Evolutionary conservation across 1,140 invertebrate genomes (phyloP), one percentile per base, ranked within the genome.

Genomic region (Drosophila parvula): DNA sequence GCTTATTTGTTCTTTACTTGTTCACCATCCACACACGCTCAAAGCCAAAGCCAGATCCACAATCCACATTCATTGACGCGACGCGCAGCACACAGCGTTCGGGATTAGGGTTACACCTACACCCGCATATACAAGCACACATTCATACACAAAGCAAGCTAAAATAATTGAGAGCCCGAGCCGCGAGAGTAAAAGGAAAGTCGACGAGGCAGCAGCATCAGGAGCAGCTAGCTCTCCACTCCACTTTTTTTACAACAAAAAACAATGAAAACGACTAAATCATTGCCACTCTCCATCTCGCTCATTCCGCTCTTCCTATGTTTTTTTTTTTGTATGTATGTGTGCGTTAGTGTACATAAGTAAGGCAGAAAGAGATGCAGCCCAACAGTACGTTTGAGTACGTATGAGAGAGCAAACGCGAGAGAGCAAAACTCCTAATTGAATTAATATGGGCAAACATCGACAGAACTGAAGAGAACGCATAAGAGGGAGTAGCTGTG

Each of bases 181-280:
- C 50, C 60, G 61, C 75, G 79, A 28, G 83, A 88, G 69, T 57
- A 67, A 75, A 84, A 83, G 50, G 55, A 74, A 83, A 77, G n/a
- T n/a, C 51, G 41, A 55, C 51, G 51, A 53, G 51, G 56, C 40
- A 51, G 34, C 65, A 74, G 60, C 36, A 34, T 27, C n/a, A 22
- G 50, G 44, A 43, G 45, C 61, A 76, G 22, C 38, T 36, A 77
- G 70, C 64, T 65, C 45, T 34, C 47, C 38, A 44, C 62, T 47
- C 62, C 65, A 67, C 60, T 28, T 30, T 65, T 65, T 64, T 75
- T 68, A 63, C 76, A 60, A 71, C 65, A 78, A 83, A 76, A 73
- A 85, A 82, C 76, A 79, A 86, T 79, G 79, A 77, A 75, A 79
- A 79, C 55, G 57, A 74, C 60, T 61, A 73, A 89, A 89, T 88